These are phyloP conservation scores for Girardinichthys multiradiatus DNA, from an alignment of 2,113 vertebrate genomes.

Conservation along the genomic window DNA sequence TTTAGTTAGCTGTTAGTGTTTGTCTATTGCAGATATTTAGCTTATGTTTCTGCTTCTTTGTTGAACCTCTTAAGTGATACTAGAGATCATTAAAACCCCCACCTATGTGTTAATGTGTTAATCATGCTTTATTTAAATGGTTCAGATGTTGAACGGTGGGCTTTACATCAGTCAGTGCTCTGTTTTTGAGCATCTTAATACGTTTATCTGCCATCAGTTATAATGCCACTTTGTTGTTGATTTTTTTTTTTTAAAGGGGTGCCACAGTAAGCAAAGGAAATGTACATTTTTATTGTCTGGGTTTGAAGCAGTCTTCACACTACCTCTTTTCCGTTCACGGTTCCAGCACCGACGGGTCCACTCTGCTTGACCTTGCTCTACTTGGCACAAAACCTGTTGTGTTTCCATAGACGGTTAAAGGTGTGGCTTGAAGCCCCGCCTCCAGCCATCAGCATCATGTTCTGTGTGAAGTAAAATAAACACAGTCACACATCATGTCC, in stretches of 20 bases:
- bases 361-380: too few species aligned
- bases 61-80: not conserved
- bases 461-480: too few species aligned
- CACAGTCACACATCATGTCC: too few species aligned
- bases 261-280: not conserved
- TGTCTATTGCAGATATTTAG: slow-evolving; percentile 14
- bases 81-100: slow-evolving; percentile 8
- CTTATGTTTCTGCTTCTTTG: slow-evolving; percentile 2
- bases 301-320: not conserved
- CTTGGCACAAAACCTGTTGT: too few species aligned
- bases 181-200: slow-evolving; percentile 63
- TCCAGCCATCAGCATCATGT: too few species aligned
- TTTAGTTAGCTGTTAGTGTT: slow-evolving; percentile 33
- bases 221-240: slow-evolving; percentile 57
- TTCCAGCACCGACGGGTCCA: too few species aligned
- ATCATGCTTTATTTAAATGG: slow-evolving; percentile 9
- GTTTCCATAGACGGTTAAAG: too few species aligned
- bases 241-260: not conserved
- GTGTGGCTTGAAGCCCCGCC: too few species aligned
- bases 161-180: slow-evolving; percentile 50
- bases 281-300: not conserved
- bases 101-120: not conserved
- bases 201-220: slow-evolving; percentile 68
- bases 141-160: not conserved
- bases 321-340: too few species aligned